A percentile compares a stretch with the other conserved stretches of the same genome.
These are phyloP conservation scores for Bacillus rossius DNA, from an alignment of 1,140 invertebrate genomes.

Conservation along the genomic window DNA sequence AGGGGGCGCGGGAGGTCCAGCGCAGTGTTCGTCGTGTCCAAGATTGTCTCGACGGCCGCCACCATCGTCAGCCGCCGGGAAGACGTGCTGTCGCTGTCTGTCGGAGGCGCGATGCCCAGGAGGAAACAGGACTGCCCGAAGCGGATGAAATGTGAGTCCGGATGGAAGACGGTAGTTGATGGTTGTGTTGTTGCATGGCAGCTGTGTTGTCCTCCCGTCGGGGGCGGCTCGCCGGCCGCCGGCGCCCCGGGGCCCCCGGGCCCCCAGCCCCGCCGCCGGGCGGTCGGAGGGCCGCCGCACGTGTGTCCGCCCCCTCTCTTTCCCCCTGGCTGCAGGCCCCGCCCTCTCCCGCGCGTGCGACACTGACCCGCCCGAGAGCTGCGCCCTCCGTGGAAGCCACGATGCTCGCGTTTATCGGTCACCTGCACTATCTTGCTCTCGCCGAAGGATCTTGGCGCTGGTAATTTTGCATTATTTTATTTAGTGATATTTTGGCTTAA, in stretches of 20 bases:
- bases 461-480: no score
- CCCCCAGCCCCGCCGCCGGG: neutral
- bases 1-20: no score
- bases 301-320: neutral
- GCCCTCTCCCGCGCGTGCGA: neutral
- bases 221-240: neutral
- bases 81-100: neutral
- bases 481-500: no score
- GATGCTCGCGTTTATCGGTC: no score
- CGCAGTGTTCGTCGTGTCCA: no score
- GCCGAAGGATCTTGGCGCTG: no score
- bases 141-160: constrained; percentile 57
- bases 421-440: no score
- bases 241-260: neutral
- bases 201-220: no score
- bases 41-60: neutral
- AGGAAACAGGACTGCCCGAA: constrained; percentile 57
- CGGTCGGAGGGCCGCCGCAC: neutral
- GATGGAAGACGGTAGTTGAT: neutral
- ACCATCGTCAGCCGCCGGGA: neutral
- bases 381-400: neutral
- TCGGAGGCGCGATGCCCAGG: constrained; percentile 45
- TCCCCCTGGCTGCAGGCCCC: neutral
- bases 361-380: neutral
- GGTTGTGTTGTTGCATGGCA: no score